Conservation (phyloP, 2,888 invertebrate genomes). For the Leptopilina myrica region DNA sequence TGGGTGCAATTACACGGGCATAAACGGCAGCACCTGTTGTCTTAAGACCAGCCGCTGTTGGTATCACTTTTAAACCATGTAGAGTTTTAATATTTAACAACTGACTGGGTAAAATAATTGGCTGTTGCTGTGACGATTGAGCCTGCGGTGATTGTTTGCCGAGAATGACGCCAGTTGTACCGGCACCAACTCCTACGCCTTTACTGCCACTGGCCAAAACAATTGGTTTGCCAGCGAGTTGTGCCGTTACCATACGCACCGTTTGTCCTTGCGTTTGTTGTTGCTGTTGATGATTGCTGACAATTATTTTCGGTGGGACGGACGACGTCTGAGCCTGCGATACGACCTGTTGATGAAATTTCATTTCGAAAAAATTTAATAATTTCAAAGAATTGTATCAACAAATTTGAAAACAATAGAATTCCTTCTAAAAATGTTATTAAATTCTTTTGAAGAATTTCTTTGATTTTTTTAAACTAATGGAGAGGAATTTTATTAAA, state of each 20-base stretch:
- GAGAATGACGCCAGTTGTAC: constrained; percentile 65
- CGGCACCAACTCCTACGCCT: constrained; percentile 68
- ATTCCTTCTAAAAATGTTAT: too few relatives aligned
- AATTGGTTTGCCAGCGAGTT: constrained; percentile 74
- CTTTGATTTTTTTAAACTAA: too few relatives aligned
- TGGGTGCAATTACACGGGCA: constrained; percentile 74
- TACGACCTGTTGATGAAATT: constrained; percentile 65
- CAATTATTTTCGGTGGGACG: constrained; percentile 69
- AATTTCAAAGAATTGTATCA: too few relatives aligned
- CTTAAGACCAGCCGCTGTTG: constrained; percentile 72
- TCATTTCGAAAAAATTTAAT: not conserved
- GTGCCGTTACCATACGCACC: constrained; percentile 75
- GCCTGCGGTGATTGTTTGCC: constrained; percentile 63
- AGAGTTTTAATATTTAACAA: constrained; percentile 73
- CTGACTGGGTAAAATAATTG: constrained; percentile 73
- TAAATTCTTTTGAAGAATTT: too few relatives aligned
- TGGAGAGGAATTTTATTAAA: too few relatives aligned
- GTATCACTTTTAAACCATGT: constrained; percentile 74
- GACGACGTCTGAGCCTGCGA: constrained; percentile 71
- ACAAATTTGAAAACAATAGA: too few relatives aligned
- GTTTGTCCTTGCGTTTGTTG: constrained; percentile 62
- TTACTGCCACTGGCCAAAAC: constrained; percentile 73
- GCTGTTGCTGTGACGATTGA: constrained; percentile 67
- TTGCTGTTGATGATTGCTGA: constrained; percentile 69
- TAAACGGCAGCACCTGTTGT: constrained; percentile 74